Percentiles rank a stretch among this genome's conserved stretches.
Evolutionary conservation across 1,140 invertebrate genomes (phyloP).

Genomic region (Drosophila trapezifrons): DNA sequence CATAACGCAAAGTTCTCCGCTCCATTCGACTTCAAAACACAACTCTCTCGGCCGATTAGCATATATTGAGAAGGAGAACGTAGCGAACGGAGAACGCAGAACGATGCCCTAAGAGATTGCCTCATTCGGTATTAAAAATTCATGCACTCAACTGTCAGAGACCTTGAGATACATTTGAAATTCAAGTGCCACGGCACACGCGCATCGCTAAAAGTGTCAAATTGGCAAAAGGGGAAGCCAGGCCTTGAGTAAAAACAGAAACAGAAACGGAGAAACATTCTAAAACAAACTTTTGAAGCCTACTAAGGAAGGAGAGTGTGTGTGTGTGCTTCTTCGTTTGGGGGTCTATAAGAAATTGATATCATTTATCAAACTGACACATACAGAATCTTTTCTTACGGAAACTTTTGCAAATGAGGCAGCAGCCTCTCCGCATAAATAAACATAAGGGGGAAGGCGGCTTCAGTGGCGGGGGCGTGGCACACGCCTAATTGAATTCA

Average conservation of each 20-base stretch:
- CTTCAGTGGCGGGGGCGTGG: conserved; percentile 18
- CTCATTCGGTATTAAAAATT: conserved; percentile 74
- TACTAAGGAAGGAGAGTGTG: conserved; percentile 1
- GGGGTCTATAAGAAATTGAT: conserved; percentile 79
- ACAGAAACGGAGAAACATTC: conserved; percentile 44
- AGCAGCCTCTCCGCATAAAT: conserved; percentile 51
- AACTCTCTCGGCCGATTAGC: conserved; percentile 38
- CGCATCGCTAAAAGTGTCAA: conserved; percentile 75
- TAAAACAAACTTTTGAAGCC: conserved; percentile 74
- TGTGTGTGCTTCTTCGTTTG: conserved; percentile 17
- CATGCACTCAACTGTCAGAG: conserved; percentile 73
- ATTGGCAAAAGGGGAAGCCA: conserved; percentile 70
- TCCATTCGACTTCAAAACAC: conserved; percentile 2
- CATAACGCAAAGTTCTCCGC: conserved; percentile 31
- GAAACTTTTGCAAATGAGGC: conserved; percentile 74
- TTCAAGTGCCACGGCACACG: conserved; percentile 70
- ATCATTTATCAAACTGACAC: conserved; percentile 81
- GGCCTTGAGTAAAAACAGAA: conserved; percentile 27
- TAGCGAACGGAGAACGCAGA: background rate
- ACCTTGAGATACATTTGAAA: conserved; percentile 71
- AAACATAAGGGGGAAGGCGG: conserved; percentile 28
- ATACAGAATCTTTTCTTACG: conserved; percentile 50
- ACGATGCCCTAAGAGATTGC: conserved; percentile 53
- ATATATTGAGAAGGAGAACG: conserved; percentile 29
- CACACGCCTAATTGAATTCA: conserved; percentile 74